These are phyloP conservation scores for Babylonia areolata DNA, from an alignment of 1,140 invertebrate species.

Conservation along the genomic window DNA sequence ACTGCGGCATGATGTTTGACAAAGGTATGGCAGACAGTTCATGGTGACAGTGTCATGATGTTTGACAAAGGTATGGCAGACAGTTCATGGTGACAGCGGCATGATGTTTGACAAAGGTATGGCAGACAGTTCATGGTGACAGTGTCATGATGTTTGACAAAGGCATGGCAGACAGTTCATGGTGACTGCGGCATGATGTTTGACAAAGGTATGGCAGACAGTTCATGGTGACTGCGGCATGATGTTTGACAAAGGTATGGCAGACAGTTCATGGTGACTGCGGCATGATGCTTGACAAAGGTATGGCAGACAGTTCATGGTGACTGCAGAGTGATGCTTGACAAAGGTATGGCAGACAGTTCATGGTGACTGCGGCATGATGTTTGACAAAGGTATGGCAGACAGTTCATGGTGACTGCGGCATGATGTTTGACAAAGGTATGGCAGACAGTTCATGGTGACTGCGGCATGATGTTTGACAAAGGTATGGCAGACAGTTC, in stretches of 20 bases:
- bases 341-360: no score
- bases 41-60: not conserved
- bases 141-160: conserved; percentile 85
- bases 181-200: not conserved
- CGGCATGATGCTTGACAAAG: conserved; percentile 86
- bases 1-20: conserved; percentile 73
- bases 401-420: not conserved
- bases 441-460: not conserved
- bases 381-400: no score
- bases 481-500: not conserved
- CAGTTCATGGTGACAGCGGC: not conserved
- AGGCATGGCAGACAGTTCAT: conserved; percentile 79
- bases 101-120: not conserved
- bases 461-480: not conserved
- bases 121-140: conserved; percentile 47
- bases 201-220: not conserved
- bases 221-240: not conserved
- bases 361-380: conserved; percentile 80
- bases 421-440: not conserved
- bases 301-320: no score
- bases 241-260: not conserved
- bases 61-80: not conserved
- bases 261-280: conserved; percentile 76
- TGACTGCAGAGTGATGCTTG: conserved; percentile 76
- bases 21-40: no score